These are phyloP conservation scores for Drosophila putrida DNA, from an alignment of 2,888 invertebrate genomes.

Conservation along the genomic window DNA sequence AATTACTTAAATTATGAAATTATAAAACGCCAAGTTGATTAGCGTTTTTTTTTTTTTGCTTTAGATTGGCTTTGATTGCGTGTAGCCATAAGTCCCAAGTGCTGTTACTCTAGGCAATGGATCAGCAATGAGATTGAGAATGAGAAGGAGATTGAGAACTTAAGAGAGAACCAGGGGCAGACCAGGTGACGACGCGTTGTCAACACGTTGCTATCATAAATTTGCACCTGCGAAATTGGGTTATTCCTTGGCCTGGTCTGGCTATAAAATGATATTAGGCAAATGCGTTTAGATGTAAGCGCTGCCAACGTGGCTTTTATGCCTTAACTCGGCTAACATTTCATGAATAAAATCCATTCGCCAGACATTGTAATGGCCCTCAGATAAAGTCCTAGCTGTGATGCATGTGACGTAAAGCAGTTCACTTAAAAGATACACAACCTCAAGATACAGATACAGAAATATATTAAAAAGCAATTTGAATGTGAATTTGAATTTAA, in stretches of 20 bases:
- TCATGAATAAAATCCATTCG: slow-evolving; percentile 52
- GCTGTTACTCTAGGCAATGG: slow-evolving; percentile 15
- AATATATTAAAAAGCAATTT: background rate
- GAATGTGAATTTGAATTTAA: background rate
- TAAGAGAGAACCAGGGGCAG: background rate
- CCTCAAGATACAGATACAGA: background rate
- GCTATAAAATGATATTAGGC: slow-evolving; percentile 69
- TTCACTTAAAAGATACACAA: slow-evolving; percentile 5
- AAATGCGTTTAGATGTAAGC: slow-evolving; percentile 46
- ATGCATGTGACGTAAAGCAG: slow-evolving; percentile 31
- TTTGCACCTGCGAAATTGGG: slow-evolving; percentile 63
- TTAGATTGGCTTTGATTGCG: slow-evolving; percentile 59
- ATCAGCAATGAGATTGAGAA: background rate
- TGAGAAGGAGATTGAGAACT: background rate
- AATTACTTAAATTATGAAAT: slow-evolving; percentile 73
- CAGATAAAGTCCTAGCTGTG: slow-evolving; percentile 47
- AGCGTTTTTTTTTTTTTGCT: slow-evolving; percentile 32
- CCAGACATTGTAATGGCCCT: slow-evolving; percentile 56
- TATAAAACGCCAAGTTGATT: slow-evolving; percentile 70
- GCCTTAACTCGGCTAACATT: slow-evolving; percentile 48
- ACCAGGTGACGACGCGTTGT: slow-evolving; percentile 38
- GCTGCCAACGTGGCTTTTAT: slow-evolving; percentile 32
- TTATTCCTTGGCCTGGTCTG: slow-evolving; percentile 41
- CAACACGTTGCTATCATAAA: slow-evolving; percentile 74
- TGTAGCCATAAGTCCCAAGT: slow-evolving; percentile 20